Evolutionary conservation across 2,888 invertebrate species (phyloP).

Genomic region (Sminthurinus aureus): DNA sequence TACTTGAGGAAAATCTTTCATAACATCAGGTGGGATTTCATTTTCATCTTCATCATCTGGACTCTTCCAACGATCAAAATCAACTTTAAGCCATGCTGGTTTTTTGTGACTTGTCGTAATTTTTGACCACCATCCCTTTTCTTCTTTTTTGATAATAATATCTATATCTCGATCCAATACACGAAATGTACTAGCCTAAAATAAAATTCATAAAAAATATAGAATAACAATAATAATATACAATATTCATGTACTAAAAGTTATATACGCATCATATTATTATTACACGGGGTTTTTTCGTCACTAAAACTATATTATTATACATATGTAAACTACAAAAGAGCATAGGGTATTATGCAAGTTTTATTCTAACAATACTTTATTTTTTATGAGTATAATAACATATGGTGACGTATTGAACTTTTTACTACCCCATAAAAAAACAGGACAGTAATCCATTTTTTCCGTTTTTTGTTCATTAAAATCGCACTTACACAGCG

Average conservation of each 20-base stretch:
- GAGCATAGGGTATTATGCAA: too few relatives aligned
- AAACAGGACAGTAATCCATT: too few relatives aligned
- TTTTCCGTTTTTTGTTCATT: too few relatives aligned
- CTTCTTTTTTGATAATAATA: slow-evolving; percentile 74
- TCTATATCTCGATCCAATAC: slow-evolving; percentile 80
- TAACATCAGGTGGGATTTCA: slow-evolving; percentile 73
- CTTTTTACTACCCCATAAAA: too few relatives aligned
- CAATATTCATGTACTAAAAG: not conserved
- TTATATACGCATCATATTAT: not conserved
- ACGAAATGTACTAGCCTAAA: slow-evolving; percentile 68
- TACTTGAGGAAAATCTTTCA: slow-evolving; percentile 79
- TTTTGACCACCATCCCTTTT: slow-evolving; percentile 82
- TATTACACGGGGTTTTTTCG: not conserved
- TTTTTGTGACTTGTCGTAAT: slow-evolving; percentile 82
- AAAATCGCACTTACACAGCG: not conserved
- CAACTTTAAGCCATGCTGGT: slow-evolving; percentile 90
- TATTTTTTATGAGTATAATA: not conserved
- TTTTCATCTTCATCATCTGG: slow-evolving; percentile 77
- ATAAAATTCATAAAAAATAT: slow-evolving; percentile 49
- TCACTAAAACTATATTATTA: too few relatives aligned
- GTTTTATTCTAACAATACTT: not conserved
- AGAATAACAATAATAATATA: not conserved
- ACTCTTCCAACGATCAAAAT: slow-evolving; percentile 89
- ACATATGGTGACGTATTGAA: not conserved
- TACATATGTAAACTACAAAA: not conserved